These are phyloP conservation scores for Zygaena filipendulae DNA, from an alignment of 2,888 invertebrate species.

Conservation along the genomic window DNA sequence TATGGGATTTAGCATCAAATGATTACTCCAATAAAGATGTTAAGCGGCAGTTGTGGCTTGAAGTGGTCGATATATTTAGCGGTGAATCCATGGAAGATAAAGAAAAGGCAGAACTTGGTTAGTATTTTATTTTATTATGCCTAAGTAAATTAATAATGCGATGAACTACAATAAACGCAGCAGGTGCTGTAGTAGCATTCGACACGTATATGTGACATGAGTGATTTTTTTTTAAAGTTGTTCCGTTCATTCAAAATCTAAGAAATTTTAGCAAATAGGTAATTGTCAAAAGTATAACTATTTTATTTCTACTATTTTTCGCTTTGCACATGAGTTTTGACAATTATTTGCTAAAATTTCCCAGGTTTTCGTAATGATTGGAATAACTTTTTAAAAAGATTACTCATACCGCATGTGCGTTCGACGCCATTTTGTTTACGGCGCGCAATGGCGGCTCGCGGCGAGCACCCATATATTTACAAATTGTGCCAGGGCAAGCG, in stretches of 20 bases:
- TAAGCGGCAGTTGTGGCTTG: constrained; percentile 8
- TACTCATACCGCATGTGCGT: no score
- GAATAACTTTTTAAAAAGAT: no score
- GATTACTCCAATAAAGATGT: constrained; percentile 10
- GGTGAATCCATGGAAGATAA: constrained; percentile 7
- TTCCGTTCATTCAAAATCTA: constrained; percentile 10
- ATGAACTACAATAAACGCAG: constrained; percentile 5
- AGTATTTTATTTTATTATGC: constrained; percentile 15
- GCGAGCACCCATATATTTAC: constrained; percentile 14
- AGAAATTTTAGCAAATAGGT: constrained; percentile 11
- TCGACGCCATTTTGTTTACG: constrained; percentile 5
- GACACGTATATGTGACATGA: constrained; percentile 7
- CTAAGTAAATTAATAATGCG: constrained; percentile 11
- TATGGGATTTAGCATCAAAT: not conserved
- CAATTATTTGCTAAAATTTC: not conserved
- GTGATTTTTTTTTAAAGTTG: constrained; percentile 10
- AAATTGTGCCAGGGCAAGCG: constrained; percentile 14
- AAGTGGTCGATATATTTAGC: constrained; percentile 7
- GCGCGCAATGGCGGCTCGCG: constrained; percentile 7
- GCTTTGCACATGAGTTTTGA: constrained; percentile 2
- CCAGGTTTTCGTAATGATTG: no score
- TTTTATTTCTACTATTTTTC: constrained; percentile 5
- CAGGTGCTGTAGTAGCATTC: constrained; percentile 6
- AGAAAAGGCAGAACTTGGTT: constrained; percentile 13
- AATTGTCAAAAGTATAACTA: constrained; percentile 11